Evolutionary conservation across 2,113 vertebrate species (phyloP).

Genomic region (Tachysurus vachellii): DNA sequence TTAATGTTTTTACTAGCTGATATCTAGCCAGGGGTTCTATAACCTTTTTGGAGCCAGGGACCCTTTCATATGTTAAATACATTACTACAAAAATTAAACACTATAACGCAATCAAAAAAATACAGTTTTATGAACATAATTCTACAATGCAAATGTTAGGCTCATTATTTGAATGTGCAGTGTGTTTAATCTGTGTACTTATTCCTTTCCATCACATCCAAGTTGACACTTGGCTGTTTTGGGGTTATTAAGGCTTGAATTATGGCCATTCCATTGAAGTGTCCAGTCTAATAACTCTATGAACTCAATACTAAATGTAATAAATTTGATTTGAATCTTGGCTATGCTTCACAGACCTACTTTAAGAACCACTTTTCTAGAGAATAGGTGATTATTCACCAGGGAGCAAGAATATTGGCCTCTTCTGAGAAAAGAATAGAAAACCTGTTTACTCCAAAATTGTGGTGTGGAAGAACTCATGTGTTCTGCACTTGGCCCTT

Average conservation of each 20-base stretch:
- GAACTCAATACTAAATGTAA: neutral
- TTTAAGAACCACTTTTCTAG: neutral
- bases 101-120: neutral
- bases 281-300: neutral
- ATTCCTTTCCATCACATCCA: neutral
- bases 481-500: neutral
- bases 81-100: neutral
- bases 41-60: neutral
- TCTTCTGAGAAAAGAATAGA: neutral
- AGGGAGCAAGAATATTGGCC: neutral
- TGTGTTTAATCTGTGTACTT: neutral
- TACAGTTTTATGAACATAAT: neutral
- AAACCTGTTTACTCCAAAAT: neutral
- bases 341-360: too few species aligned
- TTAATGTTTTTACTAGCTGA: neutral
- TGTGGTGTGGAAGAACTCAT: neutral
- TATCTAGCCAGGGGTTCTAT: neutral
- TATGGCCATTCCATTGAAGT: neutral
- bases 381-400: neutral
- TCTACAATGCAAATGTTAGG: neutral
- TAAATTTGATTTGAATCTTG: neutral
- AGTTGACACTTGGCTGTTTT: neutral
- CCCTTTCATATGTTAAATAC: neutral
- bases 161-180: neutral
- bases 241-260: neutral